These are phyloP conservation scores for Clistopyga incitator DNA, from an alignment of 2,888 invertebrate species.

Conservation along the genomic window DNA sequence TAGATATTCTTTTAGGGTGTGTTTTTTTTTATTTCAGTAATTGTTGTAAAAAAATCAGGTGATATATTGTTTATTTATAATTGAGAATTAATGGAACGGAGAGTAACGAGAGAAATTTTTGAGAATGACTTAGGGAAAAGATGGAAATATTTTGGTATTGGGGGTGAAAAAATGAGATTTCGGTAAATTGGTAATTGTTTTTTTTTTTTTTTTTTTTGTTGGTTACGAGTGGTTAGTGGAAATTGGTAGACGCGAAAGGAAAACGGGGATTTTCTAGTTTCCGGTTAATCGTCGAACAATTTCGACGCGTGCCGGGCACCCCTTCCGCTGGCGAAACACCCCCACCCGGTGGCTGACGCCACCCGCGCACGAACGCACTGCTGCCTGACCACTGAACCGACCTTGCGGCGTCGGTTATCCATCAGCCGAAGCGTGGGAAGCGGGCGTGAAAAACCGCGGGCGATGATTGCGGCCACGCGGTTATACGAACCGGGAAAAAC, in stretches of 20 bases:
- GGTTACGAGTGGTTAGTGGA: not conserved
- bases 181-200: no score
- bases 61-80: no score
- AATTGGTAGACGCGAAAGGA: not conserved
- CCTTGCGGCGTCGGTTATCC: slow-evolving; percentile 62
- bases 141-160: no score
- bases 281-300: slow-evolving; percentile 76
- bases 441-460: slow-evolving; percentile 76
- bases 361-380: slow-evolving; percentile 50
- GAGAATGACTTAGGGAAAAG: no score
- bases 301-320: slow-evolving; percentile 77
- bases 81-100: no score
- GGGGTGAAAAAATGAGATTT: no score
- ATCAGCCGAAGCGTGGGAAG: slow-evolving; percentile 61
- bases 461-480: slow-evolving; percentile 67
- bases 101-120: no score
- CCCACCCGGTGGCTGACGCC: slow-evolving; percentile 35
- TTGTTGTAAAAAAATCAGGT: no score
- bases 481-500: slow-evolving; percentile 64
- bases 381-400: slow-evolving; percentile 54
- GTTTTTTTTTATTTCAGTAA: no score
- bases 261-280: slow-evolving; percentile 33
- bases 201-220: no score
- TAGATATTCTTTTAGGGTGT: no score
- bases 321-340: slow-evolving; percentile 11